Evolutionary conservation across 2,113 vertebrate species (phyloP).

Genomic region (Indri indri): DNA sequence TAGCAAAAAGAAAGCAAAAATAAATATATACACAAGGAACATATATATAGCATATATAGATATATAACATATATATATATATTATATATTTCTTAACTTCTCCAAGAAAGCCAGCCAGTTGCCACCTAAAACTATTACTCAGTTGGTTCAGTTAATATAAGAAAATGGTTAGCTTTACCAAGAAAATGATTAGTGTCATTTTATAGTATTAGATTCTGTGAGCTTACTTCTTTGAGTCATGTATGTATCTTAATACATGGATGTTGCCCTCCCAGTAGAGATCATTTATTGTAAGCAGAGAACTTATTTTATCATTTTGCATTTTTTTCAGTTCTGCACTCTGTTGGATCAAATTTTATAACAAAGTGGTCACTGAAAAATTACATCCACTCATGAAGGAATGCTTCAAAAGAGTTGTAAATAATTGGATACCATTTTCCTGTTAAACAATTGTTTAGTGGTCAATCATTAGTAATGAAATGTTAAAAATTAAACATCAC

Average conservation of each 20-base stretch:
- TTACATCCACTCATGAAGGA: not conserved
- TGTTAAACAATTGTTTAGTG: not conserved
- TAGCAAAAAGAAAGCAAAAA: not conserved
- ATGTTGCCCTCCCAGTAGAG: not conserved
- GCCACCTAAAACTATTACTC: not conserved
- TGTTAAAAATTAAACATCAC: not conserved
- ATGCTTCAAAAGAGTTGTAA: not conserved
- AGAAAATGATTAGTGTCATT: not conserved
- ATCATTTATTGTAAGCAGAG: not conserved
- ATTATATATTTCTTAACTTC: not conserved
- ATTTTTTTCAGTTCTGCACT: not conserved
- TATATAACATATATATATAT: no score
- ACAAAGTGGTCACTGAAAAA: not conserved
- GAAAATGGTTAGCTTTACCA: not conserved
- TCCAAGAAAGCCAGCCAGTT: not conserved
- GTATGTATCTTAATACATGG: not conserved
- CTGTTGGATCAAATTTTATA: not conserved
- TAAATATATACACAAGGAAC: not conserved
- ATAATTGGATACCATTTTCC: not conserved
- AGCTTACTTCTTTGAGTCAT: not conserved
- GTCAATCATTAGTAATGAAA: not conserved
- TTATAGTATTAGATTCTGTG: not conserved
- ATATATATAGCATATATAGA: no score
- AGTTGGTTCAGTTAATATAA: not conserved
- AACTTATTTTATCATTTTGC: not conserved